Base-by-base conservation (phyloP, 1,140 invertebrate species). In the Chionoecetes opilio region DNA sequence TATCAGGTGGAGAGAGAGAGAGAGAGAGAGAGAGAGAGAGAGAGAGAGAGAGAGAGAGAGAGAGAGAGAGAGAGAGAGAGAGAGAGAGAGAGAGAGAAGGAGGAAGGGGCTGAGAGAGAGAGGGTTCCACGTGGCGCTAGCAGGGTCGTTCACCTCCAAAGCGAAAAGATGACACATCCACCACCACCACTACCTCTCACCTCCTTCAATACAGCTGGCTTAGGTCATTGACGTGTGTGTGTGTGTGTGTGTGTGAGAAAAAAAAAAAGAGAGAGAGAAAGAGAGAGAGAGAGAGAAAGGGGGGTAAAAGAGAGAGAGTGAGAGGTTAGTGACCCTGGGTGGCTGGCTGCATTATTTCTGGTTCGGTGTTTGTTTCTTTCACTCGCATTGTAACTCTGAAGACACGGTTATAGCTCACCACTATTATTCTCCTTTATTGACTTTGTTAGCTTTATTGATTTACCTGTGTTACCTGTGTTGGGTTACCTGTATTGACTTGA, bases 111-210 rank as follows among this genome's bases (percentile, higher is more conserved):
- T 17, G 35, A 34, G 2, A 82, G 91, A 14, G 38, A 17, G 34
- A 84, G 82, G 82, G 82, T 11, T 88, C 87, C 87, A 41, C 37
- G 87, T 88, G 87, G 87, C 32, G 87, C 21, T 14, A 41, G 87
- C 5, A 17, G 29, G 87, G 87, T 41, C 87, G 41, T 31, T 88
- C 87, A 88, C 87, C 87, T 41, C 34, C 26, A n/a, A n/a, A 3
- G 86, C 5, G 82, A 11, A 34, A n/a, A 53, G 46, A 53, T 53
- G 46, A 53, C 46, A 53, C 46, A 29, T 34, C n/a, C 63, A 75
- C 63, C 63, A 75, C 63, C n/a, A 75, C n/a, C 63, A 75, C n/a
- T 8, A 75, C 63, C 63, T n/a, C 21, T 75, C 63, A 21, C 11
- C 63, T n/a, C 63, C 63, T 5, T 75, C 63, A 11, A n/a, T n/a